Percentiles rank a stretch among this genome's conserved stretches.
Evolutionary conservation across 2,797 vertebrate genomes (phyloP).

Genomic region (Poeciliopsis paucimaculata): DNA sequence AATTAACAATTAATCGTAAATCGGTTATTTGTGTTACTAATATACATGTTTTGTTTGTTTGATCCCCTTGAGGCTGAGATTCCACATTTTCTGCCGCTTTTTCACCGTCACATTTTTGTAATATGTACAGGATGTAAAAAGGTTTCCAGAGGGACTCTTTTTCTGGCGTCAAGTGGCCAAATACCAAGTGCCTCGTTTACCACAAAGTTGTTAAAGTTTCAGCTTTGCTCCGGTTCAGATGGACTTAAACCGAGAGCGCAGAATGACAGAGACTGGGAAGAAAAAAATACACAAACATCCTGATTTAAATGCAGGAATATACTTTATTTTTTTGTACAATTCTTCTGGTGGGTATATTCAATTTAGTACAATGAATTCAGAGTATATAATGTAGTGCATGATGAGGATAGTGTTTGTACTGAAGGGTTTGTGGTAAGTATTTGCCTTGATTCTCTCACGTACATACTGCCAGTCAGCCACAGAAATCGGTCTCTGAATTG

Average conservation of each 20-base stretch:
- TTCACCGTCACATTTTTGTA: conserved; percentile 76
- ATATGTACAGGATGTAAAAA: conserved; percentile 74
- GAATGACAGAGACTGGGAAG: neutral
- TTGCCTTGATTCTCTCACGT: conserved; percentile 76
- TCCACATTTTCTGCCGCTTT: conserved; percentile 10
- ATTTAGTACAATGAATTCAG: conserved; percentile 57
- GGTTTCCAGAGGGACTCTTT: conserved; percentile 67
- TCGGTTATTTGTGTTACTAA: no score
- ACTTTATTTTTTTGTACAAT: conserved; percentile 56
- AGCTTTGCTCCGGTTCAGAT: conserved; percentile 57
- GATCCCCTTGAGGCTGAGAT: neutral
- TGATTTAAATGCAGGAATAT: conserved; percentile 58
- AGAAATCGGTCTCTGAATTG: conserved; percentile 41
- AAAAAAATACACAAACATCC: conserved; percentile 34
- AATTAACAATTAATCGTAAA: no score
- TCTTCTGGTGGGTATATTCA: conserved; percentile 57
- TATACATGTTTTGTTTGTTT: neutral
- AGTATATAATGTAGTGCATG: conserved; percentile 73
- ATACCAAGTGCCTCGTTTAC: conserved; percentile 95
- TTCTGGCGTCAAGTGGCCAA: conserved; percentile 83
- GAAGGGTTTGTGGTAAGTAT: conserved; percentile 67
- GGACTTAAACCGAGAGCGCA: conserved; percentile 30
- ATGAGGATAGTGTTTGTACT: conserved; percentile 65
- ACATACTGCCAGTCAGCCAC: conserved; percentile 66
- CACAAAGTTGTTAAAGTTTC: conserved; percentile 79